Conservation (phyloP, 2,113 vertebrate species). For the Rhizomys pruinosus region DNA sequence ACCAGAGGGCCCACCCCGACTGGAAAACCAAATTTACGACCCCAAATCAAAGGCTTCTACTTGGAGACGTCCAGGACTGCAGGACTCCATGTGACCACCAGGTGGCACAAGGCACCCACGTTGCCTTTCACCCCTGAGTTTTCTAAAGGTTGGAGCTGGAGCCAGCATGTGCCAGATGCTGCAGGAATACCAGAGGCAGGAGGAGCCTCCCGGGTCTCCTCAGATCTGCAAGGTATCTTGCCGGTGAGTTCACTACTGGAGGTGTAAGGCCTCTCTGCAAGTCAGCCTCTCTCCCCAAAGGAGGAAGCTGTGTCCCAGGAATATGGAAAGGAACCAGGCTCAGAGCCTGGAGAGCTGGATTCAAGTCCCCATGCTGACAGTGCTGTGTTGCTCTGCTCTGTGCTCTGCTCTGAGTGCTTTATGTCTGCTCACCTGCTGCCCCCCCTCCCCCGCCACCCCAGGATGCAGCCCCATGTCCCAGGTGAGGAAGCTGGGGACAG, state of each 20-base stretch:
- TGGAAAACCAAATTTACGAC: neutral
- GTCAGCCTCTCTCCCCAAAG: neutral
- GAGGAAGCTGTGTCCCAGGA: neutral
- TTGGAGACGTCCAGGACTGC: neutral
- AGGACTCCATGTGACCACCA: conserved; percentile 39
- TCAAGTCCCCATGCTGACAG: neutral
- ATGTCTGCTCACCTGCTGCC: no score
- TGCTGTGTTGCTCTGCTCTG: neutral
- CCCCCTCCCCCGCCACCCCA: neutral
- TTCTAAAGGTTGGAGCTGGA: rapidly evolving
- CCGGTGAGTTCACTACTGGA: neutral
- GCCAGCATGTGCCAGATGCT: neutral
- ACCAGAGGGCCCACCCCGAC: neutral
- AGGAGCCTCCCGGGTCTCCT: neutral
- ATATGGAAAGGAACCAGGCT: neutral
- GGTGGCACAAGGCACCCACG: conserved; percentile 60
- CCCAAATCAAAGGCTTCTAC: neutral
- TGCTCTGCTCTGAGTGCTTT: neutral
- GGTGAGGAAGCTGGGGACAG: neutral
- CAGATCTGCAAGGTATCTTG: neutral
- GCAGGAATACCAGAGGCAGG: neutral
- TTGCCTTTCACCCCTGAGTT: rapidly evolving
- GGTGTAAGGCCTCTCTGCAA: rapidly evolving
- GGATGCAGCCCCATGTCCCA: neutral
- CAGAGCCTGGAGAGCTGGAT: neutral